Percentiles rank a stretch among this genome's conserved stretches.
These are phyloP conservation scores for Microctenopoma lineatum DNA, from an alignment of 2,797 vertebrate species.

Conservation along the genomic window DNA sequence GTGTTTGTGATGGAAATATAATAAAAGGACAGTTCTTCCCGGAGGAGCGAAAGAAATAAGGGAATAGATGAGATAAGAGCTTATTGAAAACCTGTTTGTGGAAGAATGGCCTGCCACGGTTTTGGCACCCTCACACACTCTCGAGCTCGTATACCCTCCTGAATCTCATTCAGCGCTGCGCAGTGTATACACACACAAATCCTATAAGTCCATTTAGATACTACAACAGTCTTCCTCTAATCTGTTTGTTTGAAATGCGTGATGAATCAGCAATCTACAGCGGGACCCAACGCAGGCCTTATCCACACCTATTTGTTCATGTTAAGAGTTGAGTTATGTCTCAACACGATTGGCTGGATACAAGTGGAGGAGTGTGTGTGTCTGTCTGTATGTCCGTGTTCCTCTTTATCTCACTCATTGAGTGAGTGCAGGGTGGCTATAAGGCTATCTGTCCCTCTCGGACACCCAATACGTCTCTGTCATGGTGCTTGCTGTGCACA, in stretches of 20 bases:
- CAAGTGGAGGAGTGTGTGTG: conserved; percentile 45
- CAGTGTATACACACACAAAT: conserved; percentile 73
- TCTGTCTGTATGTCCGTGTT: conserved; percentile 37
- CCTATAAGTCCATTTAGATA: conserved; percentile 70
- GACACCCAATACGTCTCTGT: conserved; percentile 78
- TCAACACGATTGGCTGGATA: conserved; percentile 58
- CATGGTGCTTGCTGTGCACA: conserved; percentile 42
- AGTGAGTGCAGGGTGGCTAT: conserved; percentile 74
- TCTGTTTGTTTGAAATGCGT: conserved; percentile 78
- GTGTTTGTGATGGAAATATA: conserved; percentile 34
- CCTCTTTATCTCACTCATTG: conserved; percentile 73
- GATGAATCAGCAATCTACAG: conserved; percentile 71
- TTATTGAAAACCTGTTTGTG: conserved; percentile 57
- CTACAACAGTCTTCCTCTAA: conserved; percentile 65
- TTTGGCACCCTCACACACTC: conserved; percentile 62
- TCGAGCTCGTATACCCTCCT: conserved; percentile 46
- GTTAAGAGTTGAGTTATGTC: conserved; percentile 69
- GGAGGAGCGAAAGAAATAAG: conserved; percentile 31
- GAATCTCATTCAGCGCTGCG: conserved; percentile 53
- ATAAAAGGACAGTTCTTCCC: conserved; percentile 19
- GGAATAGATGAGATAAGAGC: conserved; percentile 51
- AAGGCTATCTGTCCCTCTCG: conserved; percentile 77
- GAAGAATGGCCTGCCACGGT: conserved; percentile 65
- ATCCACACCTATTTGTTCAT: conserved; percentile 69
- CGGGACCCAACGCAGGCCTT: conserved; percentile 50